Evolutionary conservation across 2,888 invertebrate genomes (phyloP), one percentile per base, ranked within the genome.

Genomic region (Diachrysia chrysitis): DNA sequence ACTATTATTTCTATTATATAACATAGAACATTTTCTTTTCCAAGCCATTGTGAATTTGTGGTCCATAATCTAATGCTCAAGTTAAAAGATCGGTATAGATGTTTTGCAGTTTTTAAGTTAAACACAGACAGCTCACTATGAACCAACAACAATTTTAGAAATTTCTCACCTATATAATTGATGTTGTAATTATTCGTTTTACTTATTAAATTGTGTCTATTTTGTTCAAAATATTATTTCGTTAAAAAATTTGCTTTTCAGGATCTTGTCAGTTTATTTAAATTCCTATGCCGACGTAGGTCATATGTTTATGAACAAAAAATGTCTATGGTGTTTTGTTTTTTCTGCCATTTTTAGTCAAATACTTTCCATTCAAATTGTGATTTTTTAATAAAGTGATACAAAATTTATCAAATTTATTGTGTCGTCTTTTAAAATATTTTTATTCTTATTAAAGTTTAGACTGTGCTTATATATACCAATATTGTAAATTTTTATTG

Each of bases 341-440:
- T 88, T 80, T 88, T 88, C 89, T 89, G 90, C 90, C 91, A 92
- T 92, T 93, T 92, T 92, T 93, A 95, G 94, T 94, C 95, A 95
- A 93, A 88, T 93, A 90, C 83, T 91, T 90, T 91, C 90, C 90
- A 89, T 93, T 93, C 92, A 91, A 88, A 85, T 91, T 86, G 89
- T 87, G 87, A 82, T 90, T 92, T 92, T 89, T 85, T 85, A 85
- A 83, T 80, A 86, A 86, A 87, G 85, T 87, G 76, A 75, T 85
- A 84, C 84, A 89, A 91, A 90, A 88, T 88, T 90, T 56, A 87
- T 87, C 81, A 95, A 95, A 95, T 93, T 92, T 90, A 86, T 89
- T 87, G 94, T 93, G 93, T 83, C 82, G 83, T 84, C 78, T 83
- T 89, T 85, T 85, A 89, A 93, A 94, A 89, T 90, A 85, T 83